Evolutionary conservation across 2,113 vertebrate species (phyloP).

Genomic region (Centropus unirufus): DNA sequence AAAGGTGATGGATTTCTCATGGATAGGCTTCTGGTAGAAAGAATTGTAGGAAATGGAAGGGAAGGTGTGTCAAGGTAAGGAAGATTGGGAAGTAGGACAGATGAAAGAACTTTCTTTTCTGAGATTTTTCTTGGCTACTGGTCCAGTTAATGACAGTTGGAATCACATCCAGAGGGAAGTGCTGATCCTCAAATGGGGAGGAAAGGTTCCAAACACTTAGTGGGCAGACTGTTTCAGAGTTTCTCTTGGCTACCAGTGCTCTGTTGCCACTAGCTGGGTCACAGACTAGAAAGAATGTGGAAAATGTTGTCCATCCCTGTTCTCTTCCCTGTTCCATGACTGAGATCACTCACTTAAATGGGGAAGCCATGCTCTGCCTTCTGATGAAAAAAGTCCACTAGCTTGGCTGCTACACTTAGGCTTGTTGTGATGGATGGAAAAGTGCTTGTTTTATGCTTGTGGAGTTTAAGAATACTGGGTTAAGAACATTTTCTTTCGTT

Average conservation of each 20-base stretch:
- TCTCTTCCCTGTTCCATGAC: background rate
- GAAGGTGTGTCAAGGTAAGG: background rate
- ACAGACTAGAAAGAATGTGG: conserved; percentile 23
- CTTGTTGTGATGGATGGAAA: background rate
- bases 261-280: conserved; percentile 26
- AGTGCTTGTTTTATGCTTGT: background rate
- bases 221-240: conserved; percentile 63
- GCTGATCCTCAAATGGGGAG: conserved; percentile 1
- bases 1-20: background rate
- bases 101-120: conserved; percentile 21
- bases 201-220: conserved; percentile 52
- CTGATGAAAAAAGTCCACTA: background rate
- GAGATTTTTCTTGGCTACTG: conserved; percentile 29
- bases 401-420: background rate
- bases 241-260: conserved; percentile 59
- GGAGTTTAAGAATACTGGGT: background rate
- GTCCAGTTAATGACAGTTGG: conserved; percentile 18
- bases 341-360: background rate
- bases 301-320: conserved; percentile 21
- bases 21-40: background rate
- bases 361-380: background rate
- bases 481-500: background rate
- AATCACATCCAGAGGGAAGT: background rate
- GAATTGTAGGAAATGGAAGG: background rate
- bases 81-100: background rate